Conservation (phyloP, 2,113 vertebrate genomes). For the Engraulis encrasicolus region DNA sequence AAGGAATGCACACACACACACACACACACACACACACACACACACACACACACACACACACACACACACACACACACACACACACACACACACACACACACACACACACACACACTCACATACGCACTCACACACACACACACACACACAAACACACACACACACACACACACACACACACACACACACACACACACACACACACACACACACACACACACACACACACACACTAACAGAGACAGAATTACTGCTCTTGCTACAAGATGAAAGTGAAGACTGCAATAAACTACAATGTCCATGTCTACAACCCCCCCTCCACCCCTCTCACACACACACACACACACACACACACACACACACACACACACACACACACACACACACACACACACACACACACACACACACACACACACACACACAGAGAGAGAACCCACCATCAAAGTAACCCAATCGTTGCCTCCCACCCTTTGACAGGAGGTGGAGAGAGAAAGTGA, state of each 20-base stretch:
- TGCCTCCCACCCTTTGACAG: constrained; percentile 9
- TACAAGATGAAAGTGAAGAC: too few relatives aligned
- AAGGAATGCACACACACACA: constrained; percentile 26
- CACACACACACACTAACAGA: background rate
- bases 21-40: constrained; percentile 5
- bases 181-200: constrained; percentile 49
- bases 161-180: constrained; percentile 40
- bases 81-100: background rate
- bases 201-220: constrained; percentile 2
- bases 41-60: background rate
- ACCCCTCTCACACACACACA: background rate
- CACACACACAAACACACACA: constrained; percentile 32
- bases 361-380: background rate
- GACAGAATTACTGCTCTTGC: background rate
- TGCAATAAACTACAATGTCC: background rate
- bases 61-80: background rate
- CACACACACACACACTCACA: too few relatives aligned
- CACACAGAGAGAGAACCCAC: background rate
- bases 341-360: background rate
- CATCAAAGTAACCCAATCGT: background rate
- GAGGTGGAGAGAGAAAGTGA: background rate
- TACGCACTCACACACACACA: constrained; percentile 39
- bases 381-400: background rate
- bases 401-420: constrained; percentile 2
- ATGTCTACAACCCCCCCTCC: background rate